A percentile compares a stretch with the other conserved stretches of the same genome.
Conservation (phyloP, 1,140 invertebrate species). For the Drosophila bipectinata region DNA sequence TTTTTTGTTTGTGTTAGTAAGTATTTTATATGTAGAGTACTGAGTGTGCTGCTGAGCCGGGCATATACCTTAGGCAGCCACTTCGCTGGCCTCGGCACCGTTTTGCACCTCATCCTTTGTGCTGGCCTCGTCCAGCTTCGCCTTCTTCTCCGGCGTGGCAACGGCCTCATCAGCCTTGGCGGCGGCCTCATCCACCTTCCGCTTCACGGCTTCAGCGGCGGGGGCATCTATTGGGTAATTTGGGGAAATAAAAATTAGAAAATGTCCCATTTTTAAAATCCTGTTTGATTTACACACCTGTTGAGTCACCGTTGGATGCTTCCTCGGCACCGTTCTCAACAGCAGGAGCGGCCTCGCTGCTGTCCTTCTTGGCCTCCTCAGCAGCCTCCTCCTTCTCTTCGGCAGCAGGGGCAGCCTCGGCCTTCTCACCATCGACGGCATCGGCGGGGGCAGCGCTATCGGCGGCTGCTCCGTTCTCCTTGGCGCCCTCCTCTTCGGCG, state of each 20-base stretch:
- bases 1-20: slow-evolving; percentile 78
- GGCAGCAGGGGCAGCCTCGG: slow-evolving; percentile 22
- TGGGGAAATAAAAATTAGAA: background rate
- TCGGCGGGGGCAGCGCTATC: slow-evolving; percentile 45
- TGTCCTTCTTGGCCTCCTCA: slow-evolving; percentile 68
- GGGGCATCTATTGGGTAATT: slow-evolving; percentile 57
- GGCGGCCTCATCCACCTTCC: slow-evolving; percentile 75
- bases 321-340: slow-evolving; percentile 70
- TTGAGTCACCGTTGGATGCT: slow-evolving; percentile 80
- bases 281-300: slow-evolving; percentile 57
- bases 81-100: slow-evolving; percentile 79
- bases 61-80: slow-evolving; percentile 75
- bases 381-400: slow-evolving; percentile 53
- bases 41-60: slow-evolving; percentile 45
- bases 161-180: slow-evolving; percentile 74
- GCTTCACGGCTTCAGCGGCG: slow-evolving; percentile 76
- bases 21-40: slow-evolving; percentile 67
- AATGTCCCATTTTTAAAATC: background rate
- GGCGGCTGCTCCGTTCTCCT: slow-evolving; percentile 57
- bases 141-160: slow-evolving; percentile 82
- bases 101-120: slow-evolving; percentile 83
- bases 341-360: slow-evolving; percentile 65
- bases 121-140: slow-evolving; percentile 80
- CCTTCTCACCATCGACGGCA: slow-evolving; percentile 44
- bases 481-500: slow-evolving; percentile 58